Conservation (phyloP, 2,113 vertebrate genomes). For the Australoheros scitulus region DNA sequence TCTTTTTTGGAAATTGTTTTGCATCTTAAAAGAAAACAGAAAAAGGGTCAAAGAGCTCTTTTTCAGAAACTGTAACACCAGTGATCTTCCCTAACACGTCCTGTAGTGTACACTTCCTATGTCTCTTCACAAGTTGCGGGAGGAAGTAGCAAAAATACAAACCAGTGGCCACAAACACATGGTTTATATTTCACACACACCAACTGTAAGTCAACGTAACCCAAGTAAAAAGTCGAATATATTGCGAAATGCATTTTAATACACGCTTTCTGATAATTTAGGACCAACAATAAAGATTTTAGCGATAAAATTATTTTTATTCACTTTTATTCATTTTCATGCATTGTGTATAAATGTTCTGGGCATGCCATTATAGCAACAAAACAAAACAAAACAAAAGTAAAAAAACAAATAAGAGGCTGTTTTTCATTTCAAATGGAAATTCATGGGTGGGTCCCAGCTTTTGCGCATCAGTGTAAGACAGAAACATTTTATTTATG, state of each 20-base stretch:
- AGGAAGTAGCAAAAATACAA: constrained; percentile 20
- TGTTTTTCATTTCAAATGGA: constrained; percentile 8
- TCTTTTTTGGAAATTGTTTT: not conserved
- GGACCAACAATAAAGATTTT: not conserved
- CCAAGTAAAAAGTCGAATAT: not conserved
- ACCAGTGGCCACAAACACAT: not conserved
- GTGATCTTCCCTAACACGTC: not conserved
- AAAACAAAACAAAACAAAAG: too few species aligned
- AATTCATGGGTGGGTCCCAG: not conserved
- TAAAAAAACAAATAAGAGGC: not conserved
- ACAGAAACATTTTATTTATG: not conserved
- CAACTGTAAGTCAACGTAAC: not conserved
- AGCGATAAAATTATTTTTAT: not conserved
- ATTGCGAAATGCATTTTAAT: not conserved
- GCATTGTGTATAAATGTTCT: not conserved
- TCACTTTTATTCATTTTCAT: not conserved
- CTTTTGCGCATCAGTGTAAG: not conserved
- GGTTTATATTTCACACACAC: not conserved
- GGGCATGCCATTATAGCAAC: not conserved
- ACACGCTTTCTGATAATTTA: not conserved
- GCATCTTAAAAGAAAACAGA: not conserved
- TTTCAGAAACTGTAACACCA: not conserved
- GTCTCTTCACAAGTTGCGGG: not conserved
- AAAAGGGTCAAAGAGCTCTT: not conserved
- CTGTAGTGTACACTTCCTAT: not conserved